Conservation (phyloP, 2,888 invertebrate species). For the Syrphus vitripennis region DNA sequence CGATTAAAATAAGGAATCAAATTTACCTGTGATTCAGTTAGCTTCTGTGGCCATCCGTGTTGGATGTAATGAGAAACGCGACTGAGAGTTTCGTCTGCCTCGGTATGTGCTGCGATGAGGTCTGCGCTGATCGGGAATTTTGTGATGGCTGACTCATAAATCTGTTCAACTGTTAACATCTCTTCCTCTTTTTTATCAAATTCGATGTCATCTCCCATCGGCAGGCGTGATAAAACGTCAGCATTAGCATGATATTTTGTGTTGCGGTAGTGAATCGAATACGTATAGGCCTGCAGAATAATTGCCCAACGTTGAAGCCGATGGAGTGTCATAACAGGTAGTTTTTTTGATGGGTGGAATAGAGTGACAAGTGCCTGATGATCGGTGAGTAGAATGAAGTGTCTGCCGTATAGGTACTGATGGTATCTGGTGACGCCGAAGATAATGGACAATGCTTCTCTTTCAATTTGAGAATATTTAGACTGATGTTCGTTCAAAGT, state of each 20-base stretch:
- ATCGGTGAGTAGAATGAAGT: slow-evolving; percentile 29
- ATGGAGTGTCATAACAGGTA: slow-evolving; percentile 30
- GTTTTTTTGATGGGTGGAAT: slow-evolving; percentile 26
- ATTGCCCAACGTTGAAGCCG: slow-evolving; percentile 51
- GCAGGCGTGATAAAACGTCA: slow-evolving; percentile 27
- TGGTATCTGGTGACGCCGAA: slow-evolving; percentile 23
- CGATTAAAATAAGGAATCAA: neutral
- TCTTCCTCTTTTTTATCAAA: slow-evolving; percentile 7
- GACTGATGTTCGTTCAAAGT: slow-evolving; percentile 33
- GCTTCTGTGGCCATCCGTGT: neutral
- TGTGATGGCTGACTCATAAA: neutral
- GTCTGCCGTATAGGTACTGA: slow-evolving; percentile 48
- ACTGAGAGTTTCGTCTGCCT: neutral
- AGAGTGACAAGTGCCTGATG: neutral
- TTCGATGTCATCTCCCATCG: neutral
- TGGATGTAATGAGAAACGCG: neutral
- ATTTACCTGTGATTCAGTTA: neutral
- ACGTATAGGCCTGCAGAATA: slow-evolving; percentile 29
- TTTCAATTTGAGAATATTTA: no score
- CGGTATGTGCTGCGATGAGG: neutral
- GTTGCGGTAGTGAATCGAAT: slow-evolving; percentile 10
- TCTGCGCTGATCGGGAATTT: neutral
- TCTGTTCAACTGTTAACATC: neutral
- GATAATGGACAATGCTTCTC: no score
- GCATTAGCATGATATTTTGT: neutral